Conservation (phyloP, 1,140 invertebrate species). For the Thaumatotibia leucotreta region DNA sequence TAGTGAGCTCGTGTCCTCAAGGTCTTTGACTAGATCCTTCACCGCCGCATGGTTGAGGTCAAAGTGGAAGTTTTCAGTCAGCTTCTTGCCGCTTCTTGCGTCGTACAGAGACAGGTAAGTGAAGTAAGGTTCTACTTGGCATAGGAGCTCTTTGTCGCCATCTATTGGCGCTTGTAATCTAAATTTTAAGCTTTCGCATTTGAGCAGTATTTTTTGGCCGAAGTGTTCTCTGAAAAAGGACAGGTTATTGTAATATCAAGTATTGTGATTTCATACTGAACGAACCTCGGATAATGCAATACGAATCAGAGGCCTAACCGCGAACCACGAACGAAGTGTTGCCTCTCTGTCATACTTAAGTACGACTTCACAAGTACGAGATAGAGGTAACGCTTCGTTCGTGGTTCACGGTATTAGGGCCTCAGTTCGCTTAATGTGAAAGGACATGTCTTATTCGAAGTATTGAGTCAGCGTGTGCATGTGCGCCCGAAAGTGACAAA, state of each 20-base stretch:
- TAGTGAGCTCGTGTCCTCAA: constrained; percentile 62
- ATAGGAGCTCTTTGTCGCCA: constrained; percentile 84
- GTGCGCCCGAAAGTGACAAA: no score
- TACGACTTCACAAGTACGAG: no score
- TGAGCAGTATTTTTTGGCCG: constrained; percentile 88
- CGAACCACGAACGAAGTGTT: no score
- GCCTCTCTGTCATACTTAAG: no score
- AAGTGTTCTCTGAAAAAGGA: constrained; percentile 86
- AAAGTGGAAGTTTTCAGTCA: constrained; percentile 96
- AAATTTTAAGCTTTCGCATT: constrained; percentile 89
- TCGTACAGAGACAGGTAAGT: constrained; percentile 92
- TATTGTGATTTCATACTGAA: no score
- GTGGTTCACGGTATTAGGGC: no score
- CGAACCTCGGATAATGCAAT: no score
- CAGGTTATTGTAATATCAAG: not conserved
- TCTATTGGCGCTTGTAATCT: constrained; percentile 88
- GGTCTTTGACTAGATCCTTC: constrained; percentile 68
- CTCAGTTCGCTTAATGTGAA: no score
- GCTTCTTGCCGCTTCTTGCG: constrained; percentile 88
- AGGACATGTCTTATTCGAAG: no score
- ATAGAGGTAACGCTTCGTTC: no score
- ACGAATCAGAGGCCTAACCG: no score
- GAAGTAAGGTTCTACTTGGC: constrained; percentile 95
- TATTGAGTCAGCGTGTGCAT: no score
- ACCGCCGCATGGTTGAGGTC: constrained; percentile 87